phyloP scores from a whole-genome alignment of 2,797 vertebrate genomes.

The Sebastes oblongus region DNA sequence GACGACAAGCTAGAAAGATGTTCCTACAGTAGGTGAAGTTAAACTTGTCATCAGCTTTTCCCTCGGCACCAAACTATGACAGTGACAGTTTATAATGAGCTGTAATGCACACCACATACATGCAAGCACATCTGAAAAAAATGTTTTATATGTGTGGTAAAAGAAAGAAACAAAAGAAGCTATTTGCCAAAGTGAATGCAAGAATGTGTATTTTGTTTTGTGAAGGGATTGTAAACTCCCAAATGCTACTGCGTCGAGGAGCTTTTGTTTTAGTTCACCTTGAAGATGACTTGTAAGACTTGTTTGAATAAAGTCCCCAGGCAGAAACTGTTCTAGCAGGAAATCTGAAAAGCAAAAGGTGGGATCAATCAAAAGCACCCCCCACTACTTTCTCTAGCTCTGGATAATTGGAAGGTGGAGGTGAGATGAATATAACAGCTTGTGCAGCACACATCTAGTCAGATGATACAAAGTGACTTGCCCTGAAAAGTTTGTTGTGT shows the following conservation, averaged over 20 bases:
- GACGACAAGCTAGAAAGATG: conserved; percentile 4
- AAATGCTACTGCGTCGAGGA: conserved; percentile 5
- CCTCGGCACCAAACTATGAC: conserved; percentile 5
- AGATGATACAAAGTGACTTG: conserved; percentile 8
- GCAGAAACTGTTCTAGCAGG: conserved; percentile 37
- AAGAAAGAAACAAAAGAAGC: neutral
- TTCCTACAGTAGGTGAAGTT: conserved; percentile 17
- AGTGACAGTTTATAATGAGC: conserved; percentile 12
- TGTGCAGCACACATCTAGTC: neutral
- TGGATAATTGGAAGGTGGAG: conserved; percentile 49
- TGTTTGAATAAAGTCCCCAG: conserved; percentile 37
- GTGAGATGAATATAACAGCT: conserved; percentile 42
- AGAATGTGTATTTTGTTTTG: conserved; percentile 29
- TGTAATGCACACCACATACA: conserved; percentile 2
- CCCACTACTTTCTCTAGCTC: conserved; percentile 15
- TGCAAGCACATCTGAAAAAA: conserved; percentile 16
- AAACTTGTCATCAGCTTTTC: conserved; percentile 57
- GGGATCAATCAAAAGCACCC: conserved; percentile 43
- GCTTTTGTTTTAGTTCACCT: conserved; percentile 47
- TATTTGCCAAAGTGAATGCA: conserved; percentile 2
- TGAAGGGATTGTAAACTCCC: conserved; percentile 36
- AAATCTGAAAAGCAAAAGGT: conserved; percentile 45
- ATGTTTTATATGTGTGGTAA: neutral
- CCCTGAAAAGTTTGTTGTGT: neutral
- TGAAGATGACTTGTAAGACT: conserved; percentile 47